Conservation (phyloP, 2,797 vertebrate species). For the Urophycis tenuis region DNA sequence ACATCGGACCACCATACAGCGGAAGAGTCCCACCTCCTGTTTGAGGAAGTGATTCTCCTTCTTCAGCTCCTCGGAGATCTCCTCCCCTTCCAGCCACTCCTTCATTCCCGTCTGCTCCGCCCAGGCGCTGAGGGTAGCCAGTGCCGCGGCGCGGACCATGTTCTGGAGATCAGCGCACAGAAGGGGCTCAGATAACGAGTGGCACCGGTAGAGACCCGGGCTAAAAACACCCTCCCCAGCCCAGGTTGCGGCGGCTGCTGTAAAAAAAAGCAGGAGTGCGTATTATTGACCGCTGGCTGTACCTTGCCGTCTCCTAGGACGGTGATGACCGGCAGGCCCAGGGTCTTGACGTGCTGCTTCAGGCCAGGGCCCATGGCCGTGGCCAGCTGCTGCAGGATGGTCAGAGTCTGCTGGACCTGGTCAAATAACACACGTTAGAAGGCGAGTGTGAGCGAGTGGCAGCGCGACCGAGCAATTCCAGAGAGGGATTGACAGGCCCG, state of each 20-base stretch:
- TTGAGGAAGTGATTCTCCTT: conserved; percentile 84
- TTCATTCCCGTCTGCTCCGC: conserved; percentile 87
- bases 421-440: not conserved
- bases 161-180: conserved; percentile 53
- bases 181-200: not conserved
- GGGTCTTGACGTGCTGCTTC: conserved; percentile 77
- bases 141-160: conserved; percentile 77
- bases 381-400: conserved; percentile 81
- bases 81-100: conserved; percentile 89
- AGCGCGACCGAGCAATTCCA: not conserved
- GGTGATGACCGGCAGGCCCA: conserved; percentile 80
- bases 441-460: too few relatives aligned
- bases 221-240: not conserved
- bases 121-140: conserved; percentile 80
- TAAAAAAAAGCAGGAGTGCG: not conserved
- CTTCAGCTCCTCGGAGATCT: conserved; percentile 83
- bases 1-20: too few relatives aligned
- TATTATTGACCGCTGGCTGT: conserved; percentile 9
- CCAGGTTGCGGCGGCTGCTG: not conserved
- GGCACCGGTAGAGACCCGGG: not conserved
- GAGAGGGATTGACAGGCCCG: too few relatives aligned
- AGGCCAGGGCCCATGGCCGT: conserved; percentile 79
- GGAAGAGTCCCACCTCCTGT: conserved; percentile 74
- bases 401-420: conserved; percentile 82
- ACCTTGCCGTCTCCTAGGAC: conserved; percentile 88